These are phyloP conservation scores for Eilema griseolum DNA, from an alignment of 2,888 invertebrate species.

Conservation along the genomic window DNA sequence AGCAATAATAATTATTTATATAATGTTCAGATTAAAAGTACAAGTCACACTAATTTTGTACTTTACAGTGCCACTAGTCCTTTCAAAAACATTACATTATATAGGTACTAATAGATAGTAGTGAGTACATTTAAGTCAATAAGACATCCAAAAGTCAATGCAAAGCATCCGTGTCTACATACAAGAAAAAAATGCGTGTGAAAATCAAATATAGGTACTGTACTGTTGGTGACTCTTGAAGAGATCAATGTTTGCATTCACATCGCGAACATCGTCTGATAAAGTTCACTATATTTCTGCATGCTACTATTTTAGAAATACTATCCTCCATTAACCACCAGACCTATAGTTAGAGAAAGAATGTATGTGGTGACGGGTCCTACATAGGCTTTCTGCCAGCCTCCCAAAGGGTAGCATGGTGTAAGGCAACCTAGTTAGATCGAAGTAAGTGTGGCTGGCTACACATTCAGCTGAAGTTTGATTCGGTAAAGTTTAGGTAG, in stretches of 20 bases:
- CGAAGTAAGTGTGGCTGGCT: too few species aligned
- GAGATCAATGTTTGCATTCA: constrained; percentile 53
- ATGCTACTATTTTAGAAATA: constrained; percentile 8
- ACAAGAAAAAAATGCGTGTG: constrained; percentile 49
- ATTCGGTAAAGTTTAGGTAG: neutral
- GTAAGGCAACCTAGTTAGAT: too few species aligned
- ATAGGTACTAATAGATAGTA: neutral
- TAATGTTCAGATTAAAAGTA: neutral
- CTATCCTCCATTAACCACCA: neutral
- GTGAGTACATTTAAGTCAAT: neutral
- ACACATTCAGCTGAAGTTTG: neutral
- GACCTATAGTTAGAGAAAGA: neutral
- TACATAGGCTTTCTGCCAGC: too few species aligned
- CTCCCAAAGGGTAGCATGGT: too few species aligned
- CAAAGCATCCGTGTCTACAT: constrained; percentile 25
- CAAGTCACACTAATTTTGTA: too few species aligned
- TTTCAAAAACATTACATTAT: neutral
- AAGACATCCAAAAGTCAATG: neutral
- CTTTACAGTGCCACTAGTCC: neutral
- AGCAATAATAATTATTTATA: too few species aligned
- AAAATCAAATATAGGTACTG: constrained; percentile 54
- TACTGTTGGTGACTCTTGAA: constrained; percentile 45
- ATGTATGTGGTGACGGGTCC: too few species aligned
- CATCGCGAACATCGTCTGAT: constrained; percentile 40
- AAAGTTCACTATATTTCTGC: constrained; percentile 26